Percentiles rank a stretch among this genome's conserved stretches.
Evolutionary conservation across 2,113 vertebrate species (phyloP).

Genomic region (Porphyrio hochstetteri): DNA sequence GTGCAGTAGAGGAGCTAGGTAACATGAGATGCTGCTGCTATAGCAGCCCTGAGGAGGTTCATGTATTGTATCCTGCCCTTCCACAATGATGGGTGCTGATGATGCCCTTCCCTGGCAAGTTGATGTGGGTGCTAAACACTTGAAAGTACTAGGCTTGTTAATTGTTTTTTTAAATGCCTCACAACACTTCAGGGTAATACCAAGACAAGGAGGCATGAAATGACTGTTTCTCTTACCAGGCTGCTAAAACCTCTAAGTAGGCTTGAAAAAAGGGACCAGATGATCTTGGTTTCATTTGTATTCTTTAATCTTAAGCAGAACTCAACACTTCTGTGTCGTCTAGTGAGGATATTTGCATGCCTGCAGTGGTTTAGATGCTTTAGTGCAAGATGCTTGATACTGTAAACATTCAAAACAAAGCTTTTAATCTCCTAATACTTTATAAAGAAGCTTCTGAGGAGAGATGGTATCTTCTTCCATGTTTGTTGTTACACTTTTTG

Average conservation of each 20-base stretch:
- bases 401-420: neutral
- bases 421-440: neutral
- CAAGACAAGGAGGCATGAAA: neutral
- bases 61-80: neutral
- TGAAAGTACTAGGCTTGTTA: neutral
- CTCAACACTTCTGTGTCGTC: neutral
- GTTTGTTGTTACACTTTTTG: neutral
- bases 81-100: no score
- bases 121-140: neutral
- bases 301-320: neutral
- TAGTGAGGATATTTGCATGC: neutral
- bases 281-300: neutral
- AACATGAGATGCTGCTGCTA: neutral
- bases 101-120: neutral
- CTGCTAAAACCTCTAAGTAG: neutral
- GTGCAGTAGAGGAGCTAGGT: neutral
- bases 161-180: neutral
- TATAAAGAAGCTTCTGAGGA: neutral
- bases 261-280: neutral
- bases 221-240: neutral
- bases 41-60: neutral
- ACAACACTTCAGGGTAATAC: neutral
- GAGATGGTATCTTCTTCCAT: neutral
- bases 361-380: neutral
- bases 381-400: neutral